These are phyloP conservation scores for Apamea crenata DNA, from an alignment of 2,888 invertebrate species.

Conservation along the genomic window DNA sequence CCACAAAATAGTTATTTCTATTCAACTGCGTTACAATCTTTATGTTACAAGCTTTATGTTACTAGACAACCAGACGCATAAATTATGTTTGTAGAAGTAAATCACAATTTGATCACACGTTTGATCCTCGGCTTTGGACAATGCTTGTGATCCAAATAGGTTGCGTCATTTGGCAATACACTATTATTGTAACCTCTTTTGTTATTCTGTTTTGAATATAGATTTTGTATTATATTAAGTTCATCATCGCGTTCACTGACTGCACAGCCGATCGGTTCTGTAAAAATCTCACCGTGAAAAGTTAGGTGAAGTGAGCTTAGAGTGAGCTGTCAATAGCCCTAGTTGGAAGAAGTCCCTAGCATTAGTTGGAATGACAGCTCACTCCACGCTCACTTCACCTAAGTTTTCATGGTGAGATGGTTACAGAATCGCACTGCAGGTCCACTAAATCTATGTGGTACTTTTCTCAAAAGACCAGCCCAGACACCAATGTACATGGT, in stretches of 20 bases:
- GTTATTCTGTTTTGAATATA: constrained; percentile 40
- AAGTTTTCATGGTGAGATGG: too few species aligned
- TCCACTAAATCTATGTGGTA: not conserved
- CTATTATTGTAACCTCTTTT: constrained; percentile 59
- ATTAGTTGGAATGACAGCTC: too few species aligned
- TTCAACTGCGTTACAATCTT: not conserved
- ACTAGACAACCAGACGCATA: constrained; percentile 44
- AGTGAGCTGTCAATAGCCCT: too few species aligned
- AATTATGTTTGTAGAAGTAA: constrained; percentile 51
- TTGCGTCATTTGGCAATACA: constrained; percentile 45
- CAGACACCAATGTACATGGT: not conserved
- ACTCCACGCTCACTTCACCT: too few species aligned
- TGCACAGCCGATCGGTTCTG: too few species aligned
- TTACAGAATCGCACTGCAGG: too few species aligned
- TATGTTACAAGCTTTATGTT: not conserved
- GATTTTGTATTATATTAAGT: constrained; percentile 9
- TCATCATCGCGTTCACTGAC: not conserved
- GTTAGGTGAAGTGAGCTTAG: too few species aligned
- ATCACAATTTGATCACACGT: constrained; percentile 43
- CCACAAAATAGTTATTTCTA: constrained; percentile 13
- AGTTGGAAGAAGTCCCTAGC: too few species aligned
- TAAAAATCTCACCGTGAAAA: too few species aligned
- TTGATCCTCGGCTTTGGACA: constrained; percentile 42
- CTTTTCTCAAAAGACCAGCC: not conserved
- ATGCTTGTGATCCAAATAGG: constrained; percentile 42